Base-by-base conservation (phyloP, 2,113 vertebrate species). In the Apodemus sylvaticus region DNA sequence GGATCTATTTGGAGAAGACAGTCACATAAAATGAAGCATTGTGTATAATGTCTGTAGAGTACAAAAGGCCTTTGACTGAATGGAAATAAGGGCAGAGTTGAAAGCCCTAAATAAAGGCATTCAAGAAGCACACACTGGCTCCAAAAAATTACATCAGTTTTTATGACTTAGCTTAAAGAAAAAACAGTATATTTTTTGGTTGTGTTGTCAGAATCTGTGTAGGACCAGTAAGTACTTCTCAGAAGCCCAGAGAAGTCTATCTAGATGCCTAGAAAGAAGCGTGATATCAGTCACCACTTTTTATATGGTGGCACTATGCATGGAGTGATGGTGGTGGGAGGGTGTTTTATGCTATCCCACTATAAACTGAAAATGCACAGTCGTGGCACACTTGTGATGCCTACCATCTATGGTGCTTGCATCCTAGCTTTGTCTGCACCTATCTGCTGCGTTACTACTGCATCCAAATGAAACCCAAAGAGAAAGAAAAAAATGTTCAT, bases 11-110 rank as follows among this genome's bases (percentile, higher is more conserved):
- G 98, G 98, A 96, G 96, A 98, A 98, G 97, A 98, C 86, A 94
- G 98, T 98, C 98, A 98, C 98, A 98, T 98, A 98, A 98, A 98
- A 97, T 97, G 98, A 98, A 98, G 97, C 96, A 98, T 98, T 98
- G 98, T 98, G 96, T 97, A 95, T 81, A 94, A 97, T 96, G 96
- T 98, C 98, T 98, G 96, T 95, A 92, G 97, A 98, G 96, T 94
- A 98, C 98, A 98, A 98, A 98, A 98, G 98, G 98, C 97, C 98
- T 98, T 99, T 99, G 98, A 99, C 94, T 97, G 97, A 97, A 97
- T 98, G 96, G 95, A 98, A 98, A 98, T 98, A 97, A 98, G 97
- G 98, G 87, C 96, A 97, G 96, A 92, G 95, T 97, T 98, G 97
- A 97, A 98, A 98, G 92, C 95, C 97, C 96, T 92, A 97, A 98